Evolutionary conservation across 2,113 vertebrate species (phyloP).

Genomic region (Pterophyllum scalare): DNA sequence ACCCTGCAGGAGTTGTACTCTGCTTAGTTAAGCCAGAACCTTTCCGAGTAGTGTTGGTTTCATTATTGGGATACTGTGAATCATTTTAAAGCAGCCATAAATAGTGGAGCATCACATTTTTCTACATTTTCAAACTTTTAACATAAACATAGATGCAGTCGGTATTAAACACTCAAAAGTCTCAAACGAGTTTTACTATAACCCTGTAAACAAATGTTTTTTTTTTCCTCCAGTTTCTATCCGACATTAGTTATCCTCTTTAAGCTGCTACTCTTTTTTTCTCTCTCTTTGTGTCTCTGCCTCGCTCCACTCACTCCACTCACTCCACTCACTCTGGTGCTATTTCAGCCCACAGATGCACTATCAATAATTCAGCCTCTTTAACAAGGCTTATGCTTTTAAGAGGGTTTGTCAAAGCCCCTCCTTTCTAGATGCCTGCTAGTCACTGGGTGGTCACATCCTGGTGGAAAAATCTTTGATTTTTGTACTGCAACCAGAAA

Average conservation of each 20-base stretch:
- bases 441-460: slow-evolving; percentile 28
- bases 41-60: neutral
- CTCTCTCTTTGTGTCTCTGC: neutral
- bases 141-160: neutral
- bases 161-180: neutral
- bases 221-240: neutral
- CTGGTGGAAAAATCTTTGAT: slow-evolving; percentile 16
- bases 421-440: slow-evolving; percentile 10
- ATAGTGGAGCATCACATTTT: neutral
- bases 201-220: neutral
- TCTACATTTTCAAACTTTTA: neutral
- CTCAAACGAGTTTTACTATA: neutral
- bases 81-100: neutral
- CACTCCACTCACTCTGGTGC: slow-evolving; percentile 7
- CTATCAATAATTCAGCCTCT: slow-evolving; percentile 65
- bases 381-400: slow-evolving; percentile 53
- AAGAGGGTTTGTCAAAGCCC: slow-evolving; percentile 32
- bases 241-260: slow-evolving; percentile 1
- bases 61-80: neutral
- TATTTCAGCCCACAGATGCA: slow-evolving; percentile 41
- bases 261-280: neutral
- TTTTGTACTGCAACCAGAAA: slow-evolving; percentile 26
- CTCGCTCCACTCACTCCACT: neutral
- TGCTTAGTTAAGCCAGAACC: too few species aligned
- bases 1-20: neutral